A percentile compares a stretch with the other conserved stretches of the same genome.
Evolutionary conservation across 2,113 vertebrate species (phyloP).

Genomic region (Abramis brama): DNA sequence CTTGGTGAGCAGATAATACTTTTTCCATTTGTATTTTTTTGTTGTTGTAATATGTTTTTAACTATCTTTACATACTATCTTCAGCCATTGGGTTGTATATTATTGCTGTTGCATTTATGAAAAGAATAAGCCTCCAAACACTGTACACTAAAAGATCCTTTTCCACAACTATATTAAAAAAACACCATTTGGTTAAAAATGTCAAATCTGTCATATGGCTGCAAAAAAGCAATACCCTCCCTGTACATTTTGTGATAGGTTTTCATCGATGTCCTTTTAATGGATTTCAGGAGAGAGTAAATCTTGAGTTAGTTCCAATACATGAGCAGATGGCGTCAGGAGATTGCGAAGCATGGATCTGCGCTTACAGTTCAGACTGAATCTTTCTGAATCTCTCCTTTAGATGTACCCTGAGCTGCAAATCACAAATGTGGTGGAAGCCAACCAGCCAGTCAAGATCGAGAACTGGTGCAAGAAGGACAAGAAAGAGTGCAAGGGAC

Average conservation of each 20-base stretch:
- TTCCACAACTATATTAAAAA: conserved; percentile 10
- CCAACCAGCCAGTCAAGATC: conserved; percentile 88
- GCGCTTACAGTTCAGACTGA: conserved; percentile 49
- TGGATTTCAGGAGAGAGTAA: conserved; percentile 64
- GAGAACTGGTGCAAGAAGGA: conserved; percentile 94
- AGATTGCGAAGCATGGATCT: conserved; percentile 57
- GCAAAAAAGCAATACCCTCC: background rate
- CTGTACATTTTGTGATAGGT: background rate
- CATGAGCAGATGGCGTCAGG: conserved; percentile 63
- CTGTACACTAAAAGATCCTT: background rate
- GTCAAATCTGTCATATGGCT: background rate
- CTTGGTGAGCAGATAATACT: too few relatives aligned
- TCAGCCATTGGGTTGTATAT: background rate
- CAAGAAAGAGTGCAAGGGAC: conserved; percentile 91
- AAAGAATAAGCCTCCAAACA: background rate
- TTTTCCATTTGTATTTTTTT: too few relatives aligned
- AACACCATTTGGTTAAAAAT: background rate
- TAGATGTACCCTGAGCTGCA: conserved; percentile 97
- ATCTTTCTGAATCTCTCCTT: conserved; percentile 33
- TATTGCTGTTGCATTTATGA: background rate
- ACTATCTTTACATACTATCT: background rate
- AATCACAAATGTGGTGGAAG: conserved; percentile 95
- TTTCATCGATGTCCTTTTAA: conserved; percentile 68
- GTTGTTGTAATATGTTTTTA: too few relatives aligned
- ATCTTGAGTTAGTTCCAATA: conserved; percentile 59